phyloP scores from a whole-genome alignment of 1,140 invertebrate genomes.

The Akabosia matsudoensis region DNA sequence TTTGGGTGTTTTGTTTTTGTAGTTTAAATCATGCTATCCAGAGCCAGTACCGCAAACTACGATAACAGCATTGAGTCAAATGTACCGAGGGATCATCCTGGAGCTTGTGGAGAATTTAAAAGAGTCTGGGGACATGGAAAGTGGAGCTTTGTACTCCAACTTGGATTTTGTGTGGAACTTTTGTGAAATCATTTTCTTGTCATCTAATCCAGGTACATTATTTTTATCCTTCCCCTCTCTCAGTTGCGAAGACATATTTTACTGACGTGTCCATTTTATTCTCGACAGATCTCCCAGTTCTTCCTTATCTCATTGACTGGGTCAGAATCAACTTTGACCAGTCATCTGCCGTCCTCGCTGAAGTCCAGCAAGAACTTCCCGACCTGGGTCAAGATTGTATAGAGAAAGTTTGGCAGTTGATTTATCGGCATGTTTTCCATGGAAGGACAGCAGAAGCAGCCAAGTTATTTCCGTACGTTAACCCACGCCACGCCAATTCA shows the following conservation, averaged over 20 bases:
- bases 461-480: slow-evolving; percentile 28
- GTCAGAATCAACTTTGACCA: slow-evolving; percentile 43
- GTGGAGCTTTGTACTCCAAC: slow-evolving; percentile 38
- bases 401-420: slow-evolving; percentile 39
- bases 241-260: not conserved
- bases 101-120: slow-evolving; percentile 38
- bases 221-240: not conserved
- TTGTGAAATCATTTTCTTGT: slow-evolving; percentile 46
- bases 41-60: slow-evolving; percentile 37
- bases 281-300: slow-evolving; percentile 40
- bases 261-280: slow-evolving; percentile 3
- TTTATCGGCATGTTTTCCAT: slow-evolving; percentile 38
- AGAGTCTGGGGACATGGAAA: not conserved
- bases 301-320: slow-evolving; percentile 43
- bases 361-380: slow-evolving; percentile 30
- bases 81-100: slow-evolving; percentile 38
- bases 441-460: slow-evolving; percentile 40
- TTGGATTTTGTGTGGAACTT: slow-evolving; percentile 46
- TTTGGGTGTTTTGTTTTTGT: not conserved
- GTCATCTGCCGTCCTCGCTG: slow-evolving; percentile 25
- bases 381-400: slow-evolving; percentile 33
- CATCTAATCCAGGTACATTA: slow-evolving; percentile 40
- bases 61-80: slow-evolving; percentile 33
- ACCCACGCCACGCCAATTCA: not conserved
- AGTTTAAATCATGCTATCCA: slow-evolving; percentile 34